Evolutionary conservation across 2,797 vertebrate species (phyloP), one percentile per base, ranked within the genome.

Genomic region (Oreochromis grahami): DNA sequence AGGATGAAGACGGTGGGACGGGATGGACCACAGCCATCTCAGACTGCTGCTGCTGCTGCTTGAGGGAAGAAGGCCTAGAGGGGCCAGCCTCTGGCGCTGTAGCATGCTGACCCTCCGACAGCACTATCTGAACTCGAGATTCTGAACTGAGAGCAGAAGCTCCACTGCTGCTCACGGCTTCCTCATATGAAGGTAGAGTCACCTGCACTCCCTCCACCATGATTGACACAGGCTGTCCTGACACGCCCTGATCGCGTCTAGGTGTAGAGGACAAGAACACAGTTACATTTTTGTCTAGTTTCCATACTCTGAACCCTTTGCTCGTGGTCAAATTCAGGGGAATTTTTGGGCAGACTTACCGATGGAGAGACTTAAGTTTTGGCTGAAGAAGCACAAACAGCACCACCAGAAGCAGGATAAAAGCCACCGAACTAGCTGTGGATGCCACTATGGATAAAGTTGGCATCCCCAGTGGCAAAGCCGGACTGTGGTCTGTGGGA

Each of bases 141-240:
- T 97, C 97, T 0, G 97, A 95, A 34, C 94, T 95, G 9, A 96
- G 96, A 82, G 97, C 91, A 7, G 92, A 81, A 43, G 96, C 96
- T 7, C 96, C 97, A 2, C 96, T 94, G 2, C 96, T 95, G 5
- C 96, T 97, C 48, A 99, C 98, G 0, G 98, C 98, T 90, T 99
- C 98, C 88, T 99, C 98, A 0, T 99, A 99, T 0, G 98, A 98
- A 0, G 98, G 98, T 78, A 99, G 94, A 15, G 97, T 96, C 80
- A 99, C 98, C 83, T 98, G 98, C 77, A 99, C 98, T 45, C 98
- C 98, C 86, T 99, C 98, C 90, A 99, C 98, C 96, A 98, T 95
- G 92, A 99, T 98, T 5, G 98, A 98, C 72, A 98, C 97, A 2
- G 97, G 97, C 91, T 99, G 98, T 32, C 98, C 97, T 3, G 97